These are phyloP conservation scores for Oreohelix idahoensis DNA, from an alignment of 1,140 invertebrate species.

Conservation along the genomic window DNA sequence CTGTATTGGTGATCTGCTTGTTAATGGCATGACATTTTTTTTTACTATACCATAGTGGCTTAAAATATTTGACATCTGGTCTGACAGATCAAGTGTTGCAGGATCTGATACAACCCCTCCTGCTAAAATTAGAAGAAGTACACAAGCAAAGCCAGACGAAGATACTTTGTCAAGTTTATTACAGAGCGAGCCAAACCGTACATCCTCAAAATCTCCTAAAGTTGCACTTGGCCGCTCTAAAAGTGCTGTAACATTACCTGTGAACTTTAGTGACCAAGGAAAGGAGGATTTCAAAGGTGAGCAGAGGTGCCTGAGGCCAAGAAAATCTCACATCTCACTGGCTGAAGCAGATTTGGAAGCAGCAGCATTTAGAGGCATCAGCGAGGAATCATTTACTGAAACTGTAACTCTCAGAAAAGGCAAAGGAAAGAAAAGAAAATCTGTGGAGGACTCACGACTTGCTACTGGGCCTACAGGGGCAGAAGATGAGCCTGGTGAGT, in stretches of 20 bases:
- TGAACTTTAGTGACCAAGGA: not conserved
- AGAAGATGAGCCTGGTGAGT: conserved; percentile 4
- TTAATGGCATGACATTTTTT: too few species aligned
- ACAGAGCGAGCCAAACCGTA: conserved; percentile 3
- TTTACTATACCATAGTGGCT: too few species aligned
- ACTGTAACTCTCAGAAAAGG: not conserved
- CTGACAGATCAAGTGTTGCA: conserved; percentile 6
- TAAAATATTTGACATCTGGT: not conserved
- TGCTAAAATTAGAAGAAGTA: conserved; percentile 6
- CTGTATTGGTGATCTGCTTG: too few species aligned
- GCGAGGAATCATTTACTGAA: conserved; percentile 3
- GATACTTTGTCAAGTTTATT: not conserved
- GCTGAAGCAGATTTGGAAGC: conserved; percentile 34
- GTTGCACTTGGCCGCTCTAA: conserved; percentile 2
- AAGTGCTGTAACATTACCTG: not conserved
- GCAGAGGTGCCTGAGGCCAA: conserved; percentile 23
- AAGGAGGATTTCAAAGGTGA: conserved; percentile 27
- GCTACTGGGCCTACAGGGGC: not conserved
- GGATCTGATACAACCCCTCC: not conserved
- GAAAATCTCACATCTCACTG: conserved; percentile 18
- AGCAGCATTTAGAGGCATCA: conserved; percentile 18
- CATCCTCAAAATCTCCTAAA: conserved; percentile 23
- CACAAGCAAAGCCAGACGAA: conserved; percentile 1
- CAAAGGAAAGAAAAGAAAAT: conserved; percentile 21
- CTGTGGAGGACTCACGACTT: not conserved